Base-by-base conservation (phyloP, 2,113 vertebrate species). In the Psilopsiagon aymara region DNA sequence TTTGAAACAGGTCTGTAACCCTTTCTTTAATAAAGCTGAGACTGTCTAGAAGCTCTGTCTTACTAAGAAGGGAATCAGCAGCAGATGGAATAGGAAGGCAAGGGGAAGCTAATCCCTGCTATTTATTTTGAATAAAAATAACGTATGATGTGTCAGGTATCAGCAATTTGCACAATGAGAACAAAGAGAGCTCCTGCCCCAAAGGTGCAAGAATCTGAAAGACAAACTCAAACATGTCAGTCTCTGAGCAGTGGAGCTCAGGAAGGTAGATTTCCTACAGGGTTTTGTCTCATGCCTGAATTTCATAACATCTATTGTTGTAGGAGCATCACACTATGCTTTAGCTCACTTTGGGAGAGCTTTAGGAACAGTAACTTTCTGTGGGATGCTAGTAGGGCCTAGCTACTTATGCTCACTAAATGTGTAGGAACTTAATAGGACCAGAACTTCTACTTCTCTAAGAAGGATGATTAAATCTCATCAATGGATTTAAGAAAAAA, bases 71-170 rank as follows among this genome's bases (percentile, higher is more conserved):
- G 81, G n/a, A n/a, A 86, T 8, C 24, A 0, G 41, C 46, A 92
- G 41, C 66, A 91, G 33, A 78, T 46, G 69, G 83, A 76, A 31
- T 6, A 82, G 66, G 62, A 90, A 88, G 70, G 53, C 35, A n/a
- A 69, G 5, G 17, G 71, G 52, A 16, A 86, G 15, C 57, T 81
- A 71, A 92, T 31, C 20, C 25, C 21, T 75, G 52, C 35, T 62
- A 49, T 43, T 73, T 92, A 52, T 86, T 96, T 88, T 49, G 3
- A 88, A 76, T 78, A 75, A 86, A 96, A 95, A 79, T 79, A 86
- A 75, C 44, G 27, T 17, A 33, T 1, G 21, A 43, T 73, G 17
- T 75, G 43, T 55, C 80, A 95, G 43, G 80, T 90, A 81, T 60
- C 70, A 59, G 47, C 53, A 86, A 43, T 37, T 24, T 83, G 64